These are phyloP conservation scores for Polyommatus iphigenia DNA, from an alignment of 2,888 invertebrate genomes.

Conservation along the genomic window DNA sequence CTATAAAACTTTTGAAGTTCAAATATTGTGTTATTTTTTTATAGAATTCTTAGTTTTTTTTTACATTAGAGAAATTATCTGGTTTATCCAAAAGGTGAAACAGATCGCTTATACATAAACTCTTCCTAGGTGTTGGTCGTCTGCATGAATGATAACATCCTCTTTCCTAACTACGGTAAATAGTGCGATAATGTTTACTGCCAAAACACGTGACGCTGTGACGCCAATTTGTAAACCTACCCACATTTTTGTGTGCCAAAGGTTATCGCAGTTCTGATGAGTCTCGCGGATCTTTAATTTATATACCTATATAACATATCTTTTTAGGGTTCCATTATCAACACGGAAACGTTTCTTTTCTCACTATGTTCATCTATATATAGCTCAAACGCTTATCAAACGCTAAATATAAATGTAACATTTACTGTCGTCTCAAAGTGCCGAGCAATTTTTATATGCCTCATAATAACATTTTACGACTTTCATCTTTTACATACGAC, in stretches of 20 bases:
- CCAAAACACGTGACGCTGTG: not conserved
- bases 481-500: constrained; percentile 40
- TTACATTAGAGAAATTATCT: not conserved
- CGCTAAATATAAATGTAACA: constrained; percentile 12
- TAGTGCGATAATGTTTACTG: not conserved
- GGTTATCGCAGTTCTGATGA: not conserved
- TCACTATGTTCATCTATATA: constrained; percentile 10
- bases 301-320: not conserved
- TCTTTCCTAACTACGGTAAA: not conserved
- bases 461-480: constrained; percentile 65
- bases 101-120: not conserved
- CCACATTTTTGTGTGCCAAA: not conserved
- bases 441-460: constrained; percentile 54
- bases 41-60: not conserved
- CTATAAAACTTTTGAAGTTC: not conserved
- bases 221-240: constrained; percentile 10
- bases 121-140: constrained; percentile 6
- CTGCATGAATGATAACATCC: constrained; percentile 1
- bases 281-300: not conserved
- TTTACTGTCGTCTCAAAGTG: constrained; percentile 27
- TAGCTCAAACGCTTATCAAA: not conserved
- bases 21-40: not conserved
- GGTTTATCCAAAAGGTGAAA: not conserved
- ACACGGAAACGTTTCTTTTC: not conserved
- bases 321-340: not conserved